Evolutionary conservation across 53 echinoderm and acorn worm species (phyloP).

Genomic region (Stichopus horrens): DNA sequence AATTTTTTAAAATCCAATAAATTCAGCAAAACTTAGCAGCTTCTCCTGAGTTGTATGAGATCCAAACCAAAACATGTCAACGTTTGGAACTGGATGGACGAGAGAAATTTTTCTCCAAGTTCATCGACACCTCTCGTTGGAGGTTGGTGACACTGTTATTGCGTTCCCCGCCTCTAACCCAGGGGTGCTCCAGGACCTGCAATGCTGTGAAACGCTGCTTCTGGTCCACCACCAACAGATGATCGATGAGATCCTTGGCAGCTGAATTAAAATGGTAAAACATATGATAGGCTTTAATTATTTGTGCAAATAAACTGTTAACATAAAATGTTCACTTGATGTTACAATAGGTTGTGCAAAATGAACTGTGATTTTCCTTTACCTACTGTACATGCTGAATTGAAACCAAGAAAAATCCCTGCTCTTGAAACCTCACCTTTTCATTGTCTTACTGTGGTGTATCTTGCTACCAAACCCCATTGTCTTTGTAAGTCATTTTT

Average conservation of each 20-base stretch:
- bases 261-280: slow-evolving; percentile 48
- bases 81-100: slow-evolving; percentile 65
- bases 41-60: slow-evolving; percentile 22
- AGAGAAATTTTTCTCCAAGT: slow-evolving; percentile 95
- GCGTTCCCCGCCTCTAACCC: slow-evolving; percentile 69
- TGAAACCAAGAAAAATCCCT: no score
- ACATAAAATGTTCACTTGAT: no score
- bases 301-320: no score
- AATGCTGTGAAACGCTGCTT: slow-evolving; percentile 75
- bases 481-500: no score
- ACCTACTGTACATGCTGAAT: no score
- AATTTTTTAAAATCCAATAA: not conserved
- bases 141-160: slow-evolving; percentile 67
- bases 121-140: slow-evolving; percentile 95
- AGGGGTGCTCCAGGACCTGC: slow-evolving; percentile 83
- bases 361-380: no score
- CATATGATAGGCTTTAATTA: not conserved
- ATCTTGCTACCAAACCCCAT: no score
- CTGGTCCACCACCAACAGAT: slow-evolving; percentile 74
- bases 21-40: not conserved
- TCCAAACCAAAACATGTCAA: not conserved
- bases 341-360: no score
- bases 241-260: slow-evolving; percentile 94
- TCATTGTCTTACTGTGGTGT: no score
- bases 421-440: no score